Evolutionary conservation across 2,797 vertebrate genomes (phyloP), one percentile per base, ranked within the genome.

Genomic region (Gastrophryne carolinensis): DNA sequence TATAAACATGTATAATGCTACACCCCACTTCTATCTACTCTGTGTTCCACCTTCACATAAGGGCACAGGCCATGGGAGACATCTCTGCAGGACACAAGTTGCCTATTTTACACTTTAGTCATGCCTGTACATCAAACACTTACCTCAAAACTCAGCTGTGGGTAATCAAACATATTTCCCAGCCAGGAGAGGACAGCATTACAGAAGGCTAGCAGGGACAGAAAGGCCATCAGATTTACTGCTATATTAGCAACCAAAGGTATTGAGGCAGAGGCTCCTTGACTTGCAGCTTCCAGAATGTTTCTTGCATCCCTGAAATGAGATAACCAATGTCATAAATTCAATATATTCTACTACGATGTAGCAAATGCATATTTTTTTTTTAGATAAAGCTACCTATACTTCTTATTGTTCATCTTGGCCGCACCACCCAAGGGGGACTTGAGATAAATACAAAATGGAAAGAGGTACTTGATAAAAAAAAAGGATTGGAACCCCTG

Each of bases 131-230:
- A 23, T 26, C 11, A 26, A 32, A 60, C 21, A 6, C 29, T 12
- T 88, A 95, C 94, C 89, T 94, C 87, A 75, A 97, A 95, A 83
- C 86, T 95, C 73, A 95, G 80, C 72, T 94, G 84, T 3, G 94
- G 93, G 68, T 82, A 95, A 82, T 92, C 84, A 24, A 95, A 89
- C 89, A 96, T 87, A 62, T n/a, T 89, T 24, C 94, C 94, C 15
- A 96, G 54, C 94, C 94, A 97, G 47, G 92, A 92, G n/a, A 97
- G 87, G 24, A 70, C 80, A 0, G 89, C 82, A 34, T 96, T 89
- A 17, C 91, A 3, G 72, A 95, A 95, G 56, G 91, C 84, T 74
- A 95, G 44, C 62, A 96, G 79, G 10, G 95, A 86, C 62, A 96
- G 72, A 82, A 94, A 95, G 66, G 93, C 86, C 9, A 95, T 92